Evolutionary conservation across 2,888 invertebrate species (phyloP), one percentile per base, ranked within the genome.

Genomic region (Cerastoderma edule): DNA sequence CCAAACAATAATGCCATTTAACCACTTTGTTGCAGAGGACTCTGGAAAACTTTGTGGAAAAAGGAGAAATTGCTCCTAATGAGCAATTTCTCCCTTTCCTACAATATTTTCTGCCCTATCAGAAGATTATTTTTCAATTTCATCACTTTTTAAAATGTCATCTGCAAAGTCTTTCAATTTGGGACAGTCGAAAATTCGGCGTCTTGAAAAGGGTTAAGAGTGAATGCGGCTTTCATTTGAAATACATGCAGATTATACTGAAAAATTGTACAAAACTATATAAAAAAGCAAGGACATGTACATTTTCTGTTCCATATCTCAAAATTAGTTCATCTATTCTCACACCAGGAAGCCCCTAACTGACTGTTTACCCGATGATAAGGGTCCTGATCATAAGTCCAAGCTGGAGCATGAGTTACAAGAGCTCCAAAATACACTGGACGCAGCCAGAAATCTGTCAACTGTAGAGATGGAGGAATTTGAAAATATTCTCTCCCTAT

Each of bases 341-440:
- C 19, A 10, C 8, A n/a, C 13, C 48, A 65, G 50, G 19, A 50
- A 50, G 24, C 16, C 22, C 19, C 8, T 10, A 5, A 35, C 28
- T 24, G 67, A 46, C n/a, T 80, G 80, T 66, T 74, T 80, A 30
- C 54, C 76, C 30, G 60, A 76, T 39, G 56, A 76, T 0, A 22
- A n/a, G 1, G 64, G 54, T 2, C 13, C 6, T 16, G 24, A 32
- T 32, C 4, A 24, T 3, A 22, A n/a, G n/a, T 2, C 4, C 19
- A 33, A 65, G 6, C 30, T 3, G 22, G 4, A 60, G 19, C 22
- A 33, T 6, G 10, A 6, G 8, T n/a, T 50, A 6, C 16, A 33
- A 22, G 33, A 50, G 10, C 50, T 66, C 6, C 32, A n/a, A 2
- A 35, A 64, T 3, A 32, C 50, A 19, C 53, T 78, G 0, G 56